These are phyloP conservation scores for Solea solea DNA, from an alignment of 2,113 vertebrate species.

Conservation along the genomic window DNA sequence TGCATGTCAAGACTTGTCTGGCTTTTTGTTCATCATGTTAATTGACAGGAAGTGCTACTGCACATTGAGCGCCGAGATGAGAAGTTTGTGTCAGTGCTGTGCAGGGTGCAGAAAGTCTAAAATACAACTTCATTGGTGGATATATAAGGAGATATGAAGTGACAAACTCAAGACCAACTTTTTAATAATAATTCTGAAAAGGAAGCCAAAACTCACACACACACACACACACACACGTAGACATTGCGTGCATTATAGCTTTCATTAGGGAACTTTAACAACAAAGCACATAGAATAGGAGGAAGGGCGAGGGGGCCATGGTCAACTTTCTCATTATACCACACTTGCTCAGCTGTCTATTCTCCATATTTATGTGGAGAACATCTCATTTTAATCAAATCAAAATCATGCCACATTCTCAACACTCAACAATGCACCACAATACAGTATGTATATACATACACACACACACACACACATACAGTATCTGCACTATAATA, in stretches of 20 bases:
- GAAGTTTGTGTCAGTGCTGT: constrained; percentile 43
- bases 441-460: too few relatives aligned
- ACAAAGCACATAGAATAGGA: constrained; percentile 60
- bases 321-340: constrained; percentile 53
- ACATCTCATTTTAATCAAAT: constrained; percentile 56
- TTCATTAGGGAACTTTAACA: constrained; percentile 56
- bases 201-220: background rate
- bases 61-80: constrained; percentile 24
- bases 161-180: constrained; percentile 34
- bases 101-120: constrained; percentile 28
- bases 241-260: constrained; percentile 30
- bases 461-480: too few relatives aligned
- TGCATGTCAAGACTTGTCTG: constrained; percentile 39
- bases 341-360: constrained; percentile 42
- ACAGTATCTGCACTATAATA: constrained; percentile 1
- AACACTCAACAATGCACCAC: constrained; percentile 7
- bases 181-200: constrained; percentile 30
- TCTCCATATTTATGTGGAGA: constrained; percentile 27
- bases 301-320: constrained; percentile 51
- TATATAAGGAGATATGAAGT: constrained; percentile 14
- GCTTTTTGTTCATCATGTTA: constrained; percentile 51
- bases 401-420: constrained; percentile 22
- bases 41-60: constrained; percentile 58
- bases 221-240: background rate
- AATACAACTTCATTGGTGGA: constrained; percentile 35